Evolutionary conservation across 2,113 vertebrate genomes (phyloP).

Genomic region (Pedionomus torquatus): DNA sequence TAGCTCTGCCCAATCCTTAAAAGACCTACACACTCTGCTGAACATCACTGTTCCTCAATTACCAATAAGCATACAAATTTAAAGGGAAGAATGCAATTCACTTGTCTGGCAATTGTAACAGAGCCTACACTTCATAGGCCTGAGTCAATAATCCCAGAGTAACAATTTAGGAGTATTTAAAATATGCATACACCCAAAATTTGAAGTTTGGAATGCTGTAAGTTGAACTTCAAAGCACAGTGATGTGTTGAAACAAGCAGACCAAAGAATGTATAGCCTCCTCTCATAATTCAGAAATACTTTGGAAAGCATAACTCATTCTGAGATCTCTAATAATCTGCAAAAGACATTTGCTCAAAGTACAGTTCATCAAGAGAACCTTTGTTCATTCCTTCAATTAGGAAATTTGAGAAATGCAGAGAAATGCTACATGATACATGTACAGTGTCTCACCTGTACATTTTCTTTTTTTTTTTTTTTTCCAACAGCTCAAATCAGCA

Average conservation of each 20-base stretch:
- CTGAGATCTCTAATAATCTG: not conserved
- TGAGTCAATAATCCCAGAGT: not conserved
- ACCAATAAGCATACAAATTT: not conserved
- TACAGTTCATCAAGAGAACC: not conserved
- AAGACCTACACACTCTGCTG: not conserved
- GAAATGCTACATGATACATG: not conserved
- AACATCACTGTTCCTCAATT: not conserved
- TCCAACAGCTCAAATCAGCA: not conserved
- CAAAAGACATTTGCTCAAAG: not conserved
- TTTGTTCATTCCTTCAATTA: not conserved
- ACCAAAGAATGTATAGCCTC: not conserved
- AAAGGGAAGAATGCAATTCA: not conserved
- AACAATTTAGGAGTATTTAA: not conserved
- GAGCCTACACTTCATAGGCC: not conserved
- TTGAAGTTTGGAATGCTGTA: not conserved
- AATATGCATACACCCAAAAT: not conserved
- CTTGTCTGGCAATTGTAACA: not conserved
- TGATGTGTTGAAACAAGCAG: not conserved
- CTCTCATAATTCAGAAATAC: not conserved
- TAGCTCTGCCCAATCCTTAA: not conserved
- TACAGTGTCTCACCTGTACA: not conserved
- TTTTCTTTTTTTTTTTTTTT: not conserved
- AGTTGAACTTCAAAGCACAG: not conserved
- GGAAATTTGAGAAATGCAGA: not conserved
- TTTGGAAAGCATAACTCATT: not conserved